Conservation (phyloP, 2,113 vertebrate genomes). For the Apaloderma vittatum region DNA sequence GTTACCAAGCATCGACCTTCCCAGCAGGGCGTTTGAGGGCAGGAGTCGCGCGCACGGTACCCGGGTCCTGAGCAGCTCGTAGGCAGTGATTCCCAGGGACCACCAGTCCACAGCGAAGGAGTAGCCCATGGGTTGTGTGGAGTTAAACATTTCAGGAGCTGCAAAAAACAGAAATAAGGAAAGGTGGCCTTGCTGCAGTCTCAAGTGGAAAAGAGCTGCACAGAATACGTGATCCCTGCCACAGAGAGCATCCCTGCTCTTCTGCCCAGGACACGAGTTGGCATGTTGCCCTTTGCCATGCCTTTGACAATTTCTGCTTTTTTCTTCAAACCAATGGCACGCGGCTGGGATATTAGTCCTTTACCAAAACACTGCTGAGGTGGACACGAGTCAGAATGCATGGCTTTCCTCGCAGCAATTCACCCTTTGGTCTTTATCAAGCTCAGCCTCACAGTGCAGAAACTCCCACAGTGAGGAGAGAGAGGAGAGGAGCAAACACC, state of each 20-base stretch:
- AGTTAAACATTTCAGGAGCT: constrained; percentile 96
- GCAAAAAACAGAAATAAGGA: constrained; percentile 17
- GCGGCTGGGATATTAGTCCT: background rate
- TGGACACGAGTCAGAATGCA: rapidly evolving
- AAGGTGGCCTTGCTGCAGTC: background rate
- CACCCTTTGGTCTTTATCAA: background rate
- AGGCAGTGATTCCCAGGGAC: constrained; percentile 89
- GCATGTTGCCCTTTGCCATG: rapidly evolving
- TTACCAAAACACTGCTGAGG: rapidly evolving
- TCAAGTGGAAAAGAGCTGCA: background rate
- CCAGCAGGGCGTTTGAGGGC: rapidly evolving
- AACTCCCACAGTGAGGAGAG: rapidly evolving
- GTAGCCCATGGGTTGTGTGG: constrained; percentile 85
- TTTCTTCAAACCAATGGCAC: background rate
- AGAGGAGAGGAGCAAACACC: rapidly evolving
- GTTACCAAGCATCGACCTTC: background rate
- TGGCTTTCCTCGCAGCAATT: background rate
- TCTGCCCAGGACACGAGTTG: background rate
- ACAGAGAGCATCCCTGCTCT: background rate
- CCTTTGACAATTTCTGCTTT: background rate
- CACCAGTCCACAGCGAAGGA: constrained; percentile 90
- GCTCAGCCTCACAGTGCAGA: background rate
- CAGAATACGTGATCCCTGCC: too few relatives aligned
- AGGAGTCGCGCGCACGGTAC: constrained; percentile 47
- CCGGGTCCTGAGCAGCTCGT: constrained; percentile 93